Evolutionary conservation across 2,888 invertebrate genomes (phyloP).

Genomic region (Yponomeuta evonymella): DNA sequence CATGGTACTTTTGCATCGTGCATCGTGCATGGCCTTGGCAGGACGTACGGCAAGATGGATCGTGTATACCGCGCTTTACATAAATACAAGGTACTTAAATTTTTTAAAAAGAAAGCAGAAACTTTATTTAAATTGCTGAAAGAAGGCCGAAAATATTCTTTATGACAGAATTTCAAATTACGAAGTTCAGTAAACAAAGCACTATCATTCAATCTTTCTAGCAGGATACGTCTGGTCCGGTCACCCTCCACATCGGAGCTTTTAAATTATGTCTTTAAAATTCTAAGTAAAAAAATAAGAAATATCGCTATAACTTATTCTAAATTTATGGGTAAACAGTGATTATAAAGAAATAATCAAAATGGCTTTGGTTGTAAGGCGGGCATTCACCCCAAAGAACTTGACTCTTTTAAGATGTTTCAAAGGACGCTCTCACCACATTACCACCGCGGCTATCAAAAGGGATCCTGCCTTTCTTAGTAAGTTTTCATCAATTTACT

Average conservation of each 20-base stretch:
- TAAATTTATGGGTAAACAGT: neutral
- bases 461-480: neutral
- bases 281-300: neutral
- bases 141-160: neutral
- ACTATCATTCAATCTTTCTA: neutral
- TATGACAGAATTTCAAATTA: neutral
- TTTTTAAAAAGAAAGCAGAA: neutral
- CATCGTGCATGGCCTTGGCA: too few species aligned
- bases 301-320: neutral
- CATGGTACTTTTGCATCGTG: too few species aligned
- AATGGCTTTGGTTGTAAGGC: neutral
- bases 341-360: neutral
- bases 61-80: too few species aligned
- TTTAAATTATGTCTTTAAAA: neutral
- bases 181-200: neutral
- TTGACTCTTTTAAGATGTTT: neutral
- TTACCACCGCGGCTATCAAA: neutral
- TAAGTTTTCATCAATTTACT: neutral
- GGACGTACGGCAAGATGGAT: too few species aligned
- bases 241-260: neutral
- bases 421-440: neutral
- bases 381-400: neutral
- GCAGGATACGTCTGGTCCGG: neutral
- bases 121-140: neutral
- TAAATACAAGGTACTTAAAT: neutral